These are phyloP conservation scores for Eptesicus fuscus DNA, from an alignment of 2,113 vertebrate genomes.

Conservation along the genomic window DNA sequence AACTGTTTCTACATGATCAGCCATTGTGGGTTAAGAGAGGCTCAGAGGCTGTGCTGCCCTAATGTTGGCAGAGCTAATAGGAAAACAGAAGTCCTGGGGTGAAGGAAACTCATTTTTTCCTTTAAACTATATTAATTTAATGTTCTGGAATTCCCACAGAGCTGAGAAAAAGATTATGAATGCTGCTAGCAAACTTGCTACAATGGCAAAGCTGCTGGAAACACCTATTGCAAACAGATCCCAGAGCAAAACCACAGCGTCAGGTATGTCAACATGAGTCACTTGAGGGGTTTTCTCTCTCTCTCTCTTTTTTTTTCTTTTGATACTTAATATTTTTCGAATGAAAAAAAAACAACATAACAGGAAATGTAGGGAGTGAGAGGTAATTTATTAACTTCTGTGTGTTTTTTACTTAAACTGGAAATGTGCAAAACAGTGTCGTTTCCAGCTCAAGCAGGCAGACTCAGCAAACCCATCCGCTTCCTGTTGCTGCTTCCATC, in stretches of 20 bases:
- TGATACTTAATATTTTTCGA: background rate
- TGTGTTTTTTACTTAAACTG: background rate
- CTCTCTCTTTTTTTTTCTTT: background rate
- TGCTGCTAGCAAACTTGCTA: constrained; percentile 93
- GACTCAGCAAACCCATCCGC: no score
- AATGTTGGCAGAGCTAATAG: constrained; percentile 22
- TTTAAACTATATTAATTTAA: background rate
- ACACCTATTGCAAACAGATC: constrained; percentile 83
- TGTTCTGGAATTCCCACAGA: constrained; percentile 80
- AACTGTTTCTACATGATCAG: background rate
- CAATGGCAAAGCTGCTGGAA: constrained; percentile 94
- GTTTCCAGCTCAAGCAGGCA: background rate
- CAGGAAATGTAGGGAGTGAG: background rate
- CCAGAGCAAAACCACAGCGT: constrained; percentile 66
- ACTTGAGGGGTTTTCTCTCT: background rate
- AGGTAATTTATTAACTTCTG: background rate
- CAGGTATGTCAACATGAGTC: constrained; percentile 68
- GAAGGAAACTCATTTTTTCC: constrained; percentile 18
- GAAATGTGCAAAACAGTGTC: background rate
- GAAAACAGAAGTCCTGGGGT: constrained; percentile 12
- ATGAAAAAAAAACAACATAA: background rate
- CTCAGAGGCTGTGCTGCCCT: background rate
- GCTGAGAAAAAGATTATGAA: constrained; percentile 96
- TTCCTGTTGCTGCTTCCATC: background rate
- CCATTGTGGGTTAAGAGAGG: background rate